Evolutionary conservation across 2,797 vertebrate genomes (phyloP).

Genomic region (Tapirus indicus): DNA sequence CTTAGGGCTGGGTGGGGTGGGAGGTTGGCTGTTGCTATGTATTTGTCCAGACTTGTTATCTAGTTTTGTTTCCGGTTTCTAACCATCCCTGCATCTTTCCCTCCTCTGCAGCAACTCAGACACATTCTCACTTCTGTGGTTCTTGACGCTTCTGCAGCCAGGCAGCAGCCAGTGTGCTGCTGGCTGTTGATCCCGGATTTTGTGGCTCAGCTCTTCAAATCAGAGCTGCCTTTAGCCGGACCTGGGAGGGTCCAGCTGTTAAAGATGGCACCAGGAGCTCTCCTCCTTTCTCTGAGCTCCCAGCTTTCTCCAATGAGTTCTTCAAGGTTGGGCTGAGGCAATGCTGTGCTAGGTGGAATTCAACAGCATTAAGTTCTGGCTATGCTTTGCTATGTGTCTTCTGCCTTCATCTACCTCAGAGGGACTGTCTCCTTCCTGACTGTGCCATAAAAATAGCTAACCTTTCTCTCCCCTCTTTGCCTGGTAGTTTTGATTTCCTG

Average conservation of each 20-base stretch:
- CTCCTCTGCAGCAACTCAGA: not conserved
- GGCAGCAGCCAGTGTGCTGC: not conserved
- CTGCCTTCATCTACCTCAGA: not conserved
- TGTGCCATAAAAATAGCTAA: not conserved
- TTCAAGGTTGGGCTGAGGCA: fast-evolving
- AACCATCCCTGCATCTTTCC: not conserved
- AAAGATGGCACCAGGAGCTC: not conserved
- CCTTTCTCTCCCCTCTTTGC: not conserved
- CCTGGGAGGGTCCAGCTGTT: not conserved
- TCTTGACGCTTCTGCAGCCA: not conserved
- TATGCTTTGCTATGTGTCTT: not conserved
- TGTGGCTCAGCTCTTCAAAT: not conserved
- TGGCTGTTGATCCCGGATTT: not conserved
- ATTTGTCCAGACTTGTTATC: not conserved
- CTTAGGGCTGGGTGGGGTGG: fast-evolving
- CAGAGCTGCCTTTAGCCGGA: not conserved
- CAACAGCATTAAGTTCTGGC: not conserved
- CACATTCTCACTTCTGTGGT: not conserved
- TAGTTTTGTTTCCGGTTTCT: not conserved
- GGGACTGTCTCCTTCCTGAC: not conserved
- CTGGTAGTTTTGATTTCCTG: not conserved
- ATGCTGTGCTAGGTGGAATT: not conserved
- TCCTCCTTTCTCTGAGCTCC: not conserved
- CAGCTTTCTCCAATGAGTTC: not conserved
- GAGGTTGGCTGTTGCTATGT: too few species aligned